phyloP scores from a whole-genome alignment of 2,113 vertebrate genomes.

The Oreochromis niloticus region DNA sequence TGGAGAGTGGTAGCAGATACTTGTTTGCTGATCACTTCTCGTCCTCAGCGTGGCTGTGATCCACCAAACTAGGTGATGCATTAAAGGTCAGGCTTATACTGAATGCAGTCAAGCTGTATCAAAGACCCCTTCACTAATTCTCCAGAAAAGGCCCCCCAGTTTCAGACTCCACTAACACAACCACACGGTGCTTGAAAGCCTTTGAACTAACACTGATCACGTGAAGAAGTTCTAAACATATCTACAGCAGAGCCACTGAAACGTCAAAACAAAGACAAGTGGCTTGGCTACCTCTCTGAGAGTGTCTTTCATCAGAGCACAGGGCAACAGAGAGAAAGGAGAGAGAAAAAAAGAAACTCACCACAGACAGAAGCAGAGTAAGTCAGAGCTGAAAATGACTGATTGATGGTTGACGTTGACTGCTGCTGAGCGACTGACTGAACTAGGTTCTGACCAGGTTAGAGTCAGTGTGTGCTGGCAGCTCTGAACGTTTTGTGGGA shows the following conservation, averaged over 20 bases:
- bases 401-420: constrained; percentile 16
- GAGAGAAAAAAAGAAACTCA: background rate
- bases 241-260: constrained; percentile 10
- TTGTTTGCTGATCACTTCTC: constrained; percentile 23
- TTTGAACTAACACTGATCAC: constrained; percentile 1
- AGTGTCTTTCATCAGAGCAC: background rate
- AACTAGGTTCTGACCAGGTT: background rate
- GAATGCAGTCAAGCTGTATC: background rate
- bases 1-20: constrained; percentile 31
- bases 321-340: background rate
- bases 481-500: background rate
- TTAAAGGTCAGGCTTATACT: background rate
- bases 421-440: constrained; percentile 12
- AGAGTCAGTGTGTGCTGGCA: constrained; percentile 26
- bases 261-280: constrained; percentile 37
- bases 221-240: constrained; percentile 30
- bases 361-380: background rate
- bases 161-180: background rate
- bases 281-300: constrained; percentile 25
- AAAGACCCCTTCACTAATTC: background rate
- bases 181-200: background rate
- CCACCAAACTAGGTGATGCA: background rate
- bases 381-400: constrained; percentile 17
- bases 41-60: background rate
- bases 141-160: background rate